Evolutionary conservation across 1,140 invertebrate species (phyloP).

Genomic region (Drosophila ohnishii): DNA sequence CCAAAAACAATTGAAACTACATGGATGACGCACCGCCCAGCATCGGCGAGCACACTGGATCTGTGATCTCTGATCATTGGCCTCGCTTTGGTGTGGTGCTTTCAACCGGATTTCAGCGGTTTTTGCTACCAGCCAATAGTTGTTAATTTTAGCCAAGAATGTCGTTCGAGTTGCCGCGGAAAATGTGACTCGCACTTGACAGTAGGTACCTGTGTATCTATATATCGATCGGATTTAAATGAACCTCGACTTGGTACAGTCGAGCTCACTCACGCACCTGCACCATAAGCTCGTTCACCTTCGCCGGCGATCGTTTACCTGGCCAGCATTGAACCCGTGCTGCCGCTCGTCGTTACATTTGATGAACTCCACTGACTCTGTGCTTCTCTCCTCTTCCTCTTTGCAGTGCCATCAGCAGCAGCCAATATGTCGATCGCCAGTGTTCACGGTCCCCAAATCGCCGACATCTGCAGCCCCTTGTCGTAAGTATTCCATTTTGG

Average conservation of each 20-base stretch:
- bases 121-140: constrained; percentile 38
- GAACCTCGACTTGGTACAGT: constrained; percentile 54
- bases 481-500: constrained; percentile 70
- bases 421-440: constrained; percentile 82
- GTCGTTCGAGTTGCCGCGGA: constrained; percentile 45
- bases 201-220: constrained; percentile 11
- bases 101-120: constrained; percentile 72
- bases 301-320: constrained; percentile 59
- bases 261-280: constrained; percentile 59
- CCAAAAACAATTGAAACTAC: constrained; percentile 52
- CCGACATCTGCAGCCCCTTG: constrained; percentile 80
- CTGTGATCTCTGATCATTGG: constrained; percentile 21
- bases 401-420: constrained; percentile 74
- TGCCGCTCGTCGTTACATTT: constrained; percentile 16
- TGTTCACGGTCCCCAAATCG: constrained; percentile 81
- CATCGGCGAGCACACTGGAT: background rate
- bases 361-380: constrained; percentile 47
- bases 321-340: constrained; percentile 40
- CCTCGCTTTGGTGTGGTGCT: constrained; percentile 43
- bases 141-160: constrained; percentile 67
- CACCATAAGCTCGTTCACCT: constrained; percentile 72
- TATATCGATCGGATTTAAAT: constrained; percentile 50
- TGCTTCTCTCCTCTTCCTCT: constrained; percentile 20
- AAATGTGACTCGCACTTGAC: constrained; percentile 35
- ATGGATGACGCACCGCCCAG: constrained; percentile 43